Conservation (phyloP, 1,140 invertebrate genomes). For the Helicoverpa zea region DNA sequence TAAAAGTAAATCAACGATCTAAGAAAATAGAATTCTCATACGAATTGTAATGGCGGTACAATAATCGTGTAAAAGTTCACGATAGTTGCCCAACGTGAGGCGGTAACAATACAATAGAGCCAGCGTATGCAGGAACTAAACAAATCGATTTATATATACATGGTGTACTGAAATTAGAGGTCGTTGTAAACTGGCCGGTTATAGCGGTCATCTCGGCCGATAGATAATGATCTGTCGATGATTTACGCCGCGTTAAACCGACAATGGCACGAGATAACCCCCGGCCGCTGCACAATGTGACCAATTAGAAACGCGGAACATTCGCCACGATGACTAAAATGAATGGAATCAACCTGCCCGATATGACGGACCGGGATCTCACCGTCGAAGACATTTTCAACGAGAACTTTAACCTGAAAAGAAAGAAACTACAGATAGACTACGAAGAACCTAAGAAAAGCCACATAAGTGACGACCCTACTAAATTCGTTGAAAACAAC, state of each 20-base stretch:
- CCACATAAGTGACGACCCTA: constrained; percentile 40
- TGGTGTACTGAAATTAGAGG: constrained; percentile 53
- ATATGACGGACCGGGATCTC: constrained; percentile 72
- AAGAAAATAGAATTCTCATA: constrained; percentile 86
- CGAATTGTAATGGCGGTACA: constrained; percentile 82
- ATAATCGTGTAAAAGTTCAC: constrained; percentile 86
- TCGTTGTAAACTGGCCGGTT: constrained; percentile 65
- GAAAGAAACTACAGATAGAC: constrained; percentile 64
- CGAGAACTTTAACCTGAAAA: constrained; percentile 66
- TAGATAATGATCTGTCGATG: constrained; percentile 85
- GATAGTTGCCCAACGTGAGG: constrained; percentile 78
- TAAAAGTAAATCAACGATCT: constrained; percentile 70
- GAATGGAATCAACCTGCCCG: constrained; percentile 70
- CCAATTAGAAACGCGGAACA: constrained; percentile 73
- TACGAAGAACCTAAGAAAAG: constrained; percentile 57
- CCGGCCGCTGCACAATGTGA: constrained; percentile 75
- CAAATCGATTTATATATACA: constrained; percentile 67
- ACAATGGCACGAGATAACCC: constrained; percentile 80
- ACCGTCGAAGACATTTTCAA: constrained; percentile 74
- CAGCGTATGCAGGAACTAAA: constrained; percentile 63
- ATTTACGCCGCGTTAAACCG: constrained; percentile 83
- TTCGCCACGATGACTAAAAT: constrained; percentile 80
- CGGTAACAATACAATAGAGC: constrained; percentile 76
- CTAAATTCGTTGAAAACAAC: constrained; percentile 62
- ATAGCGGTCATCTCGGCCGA: constrained; percentile 74